phyloP scores from a whole-genome alignment of 2,888 invertebrate genomes.

The Sesia bembeciformis region DNA sequence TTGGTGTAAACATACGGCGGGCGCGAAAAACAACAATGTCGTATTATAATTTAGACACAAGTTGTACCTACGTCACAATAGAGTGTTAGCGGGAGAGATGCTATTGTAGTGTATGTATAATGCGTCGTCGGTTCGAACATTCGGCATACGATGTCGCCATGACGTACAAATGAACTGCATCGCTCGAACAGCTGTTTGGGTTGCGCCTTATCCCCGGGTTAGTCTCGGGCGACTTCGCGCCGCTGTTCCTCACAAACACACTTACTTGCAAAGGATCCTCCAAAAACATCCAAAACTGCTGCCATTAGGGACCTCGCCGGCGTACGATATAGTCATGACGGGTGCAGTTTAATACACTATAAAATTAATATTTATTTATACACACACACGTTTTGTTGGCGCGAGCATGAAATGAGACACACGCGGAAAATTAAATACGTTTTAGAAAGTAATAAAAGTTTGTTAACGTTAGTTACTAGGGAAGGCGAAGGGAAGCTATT shows the following conservation, averaged over 20 bases:
- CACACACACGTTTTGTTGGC: conserved; percentile 65
- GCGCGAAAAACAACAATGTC: conserved; percentile 10
- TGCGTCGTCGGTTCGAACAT: conserved; percentile 22
- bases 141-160: conserved; percentile 33
- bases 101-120: conserved; percentile 29
- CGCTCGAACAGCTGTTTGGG: conserved; percentile 50
- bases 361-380: conserved; percentile 62
- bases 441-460: conserved; percentile 68
- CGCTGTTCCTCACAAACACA: conserved; percentile 18
- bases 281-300: conserved; percentile 95
- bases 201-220: conserved; percentile 6
- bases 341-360: conserved; percentile 44
- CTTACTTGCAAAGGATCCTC: conserved; percentile 91
- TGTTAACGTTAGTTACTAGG: conserved; percentile 41
- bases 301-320: conserved; percentile 92
- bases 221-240: conserved; percentile 12
- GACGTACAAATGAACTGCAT: conserved; percentile 9
- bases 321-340: conserved; percentile 91
- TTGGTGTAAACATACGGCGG: conserved; percentile 20
- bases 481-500: conserved; percentile 54
- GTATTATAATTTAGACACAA: conserved; percentile 27
- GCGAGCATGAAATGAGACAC: conserved; percentile 59
- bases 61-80: conserved; percentile 28
- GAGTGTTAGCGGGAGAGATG: conserved; percentile 17
- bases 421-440: conserved; percentile 67